A percentile compares a stretch with the other conserved stretches of the same genome.
Conservation (phyloP, 2,113 vertebrate species). For the Podarcis muralis region DNA sequence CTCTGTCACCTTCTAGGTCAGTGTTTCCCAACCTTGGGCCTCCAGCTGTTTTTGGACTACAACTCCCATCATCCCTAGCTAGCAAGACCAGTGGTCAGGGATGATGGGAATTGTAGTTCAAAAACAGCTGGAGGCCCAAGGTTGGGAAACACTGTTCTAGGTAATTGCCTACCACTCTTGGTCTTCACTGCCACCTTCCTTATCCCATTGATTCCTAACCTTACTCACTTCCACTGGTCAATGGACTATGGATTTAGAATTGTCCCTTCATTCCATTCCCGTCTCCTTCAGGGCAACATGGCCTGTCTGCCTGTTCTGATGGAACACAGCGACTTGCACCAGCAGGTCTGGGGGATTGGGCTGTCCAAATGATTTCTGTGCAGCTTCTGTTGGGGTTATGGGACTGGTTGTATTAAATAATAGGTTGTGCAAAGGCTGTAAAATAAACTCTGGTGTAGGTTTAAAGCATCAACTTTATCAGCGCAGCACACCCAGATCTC, state of each 20-base stretch:
- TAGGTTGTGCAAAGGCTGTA: background rate
- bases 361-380: constrained; percentile 51
- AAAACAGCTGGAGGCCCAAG: too few species aligned
- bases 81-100: too few species aligned
- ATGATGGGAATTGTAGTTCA: too few species aligned
- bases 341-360: background rate
- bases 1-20: background rate
- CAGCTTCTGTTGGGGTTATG: constrained; percentile 21
- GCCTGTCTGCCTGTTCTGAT: background rate
- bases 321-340: background rate
- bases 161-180: background rate
- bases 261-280: background rate
- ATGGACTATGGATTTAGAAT: background rate
- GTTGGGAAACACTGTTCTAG: too few species aligned
- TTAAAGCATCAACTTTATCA: constrained; percentile 49
- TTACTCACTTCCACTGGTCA: background rate
- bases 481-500: constrained; percentile 36
- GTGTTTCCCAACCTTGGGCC: too few species aligned
- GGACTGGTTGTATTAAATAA: constrained; percentile 41
- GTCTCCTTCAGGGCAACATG: background rate
- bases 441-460: constrained; percentile 36
- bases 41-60: too few species aligned
- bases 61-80: too few species aligned
- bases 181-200: background rate
- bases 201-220: background rate